These are phyloP conservation scores for Callocephalon fimbriatum DNA, from an alignment of 2,113 vertebrate genomes.

Conservation along the genomic window DNA sequence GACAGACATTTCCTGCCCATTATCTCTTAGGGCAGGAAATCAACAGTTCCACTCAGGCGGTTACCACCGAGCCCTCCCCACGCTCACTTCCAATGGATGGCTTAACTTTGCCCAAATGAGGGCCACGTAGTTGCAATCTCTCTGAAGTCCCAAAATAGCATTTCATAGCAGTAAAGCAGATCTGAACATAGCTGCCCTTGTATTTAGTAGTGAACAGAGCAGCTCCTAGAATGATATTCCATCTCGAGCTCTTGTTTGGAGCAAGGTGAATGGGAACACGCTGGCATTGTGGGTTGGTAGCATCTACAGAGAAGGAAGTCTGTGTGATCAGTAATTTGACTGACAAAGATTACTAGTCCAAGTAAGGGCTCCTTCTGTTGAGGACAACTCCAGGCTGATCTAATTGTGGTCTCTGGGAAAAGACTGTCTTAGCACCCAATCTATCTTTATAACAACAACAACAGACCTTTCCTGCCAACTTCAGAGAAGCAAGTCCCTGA, in stretches of 20 bases:
- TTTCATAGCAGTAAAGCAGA: background rate
- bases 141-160: background rate
- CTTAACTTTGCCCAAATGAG: background rate
- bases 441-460: background rate
- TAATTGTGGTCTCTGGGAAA: conserved; percentile 44
- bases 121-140: background rate
- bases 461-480: conserved; percentile 17
- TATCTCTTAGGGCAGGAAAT: conserved; percentile 59
- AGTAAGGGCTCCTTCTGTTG: background rate
- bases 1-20: conserved; percentile 66
- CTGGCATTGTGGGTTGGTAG: background rate
- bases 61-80: background rate
- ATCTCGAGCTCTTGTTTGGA: background rate
- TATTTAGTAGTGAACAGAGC: background rate
- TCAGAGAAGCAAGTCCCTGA: background rate
- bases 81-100: background rate
- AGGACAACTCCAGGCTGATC: conserved; percentile 8
- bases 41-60: conserved; percentile 53
- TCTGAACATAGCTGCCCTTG: background rate
- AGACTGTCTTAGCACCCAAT: conserved; percentile 17
- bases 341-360: background rate
- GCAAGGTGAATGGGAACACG: background rate
- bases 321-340: background rate
- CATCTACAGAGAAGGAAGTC: background rate
- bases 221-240: background rate